phyloP scores from a whole-genome alignment of 2,888 invertebrate genomes.

The Meteorus colon region DNA sequence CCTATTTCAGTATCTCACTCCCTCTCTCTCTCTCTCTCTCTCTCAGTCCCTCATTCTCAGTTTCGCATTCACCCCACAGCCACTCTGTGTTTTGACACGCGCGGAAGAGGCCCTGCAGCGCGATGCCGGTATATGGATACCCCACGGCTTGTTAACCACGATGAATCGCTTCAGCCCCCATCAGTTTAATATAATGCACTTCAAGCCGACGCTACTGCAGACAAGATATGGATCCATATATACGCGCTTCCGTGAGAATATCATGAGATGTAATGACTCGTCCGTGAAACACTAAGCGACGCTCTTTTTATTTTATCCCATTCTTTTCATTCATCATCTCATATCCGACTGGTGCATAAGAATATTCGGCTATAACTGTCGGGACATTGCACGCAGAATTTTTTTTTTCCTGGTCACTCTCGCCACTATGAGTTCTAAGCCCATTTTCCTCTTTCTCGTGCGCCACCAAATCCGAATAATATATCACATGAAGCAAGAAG shows the following conservation, averaged over 20 bases:
- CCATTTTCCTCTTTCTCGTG: slow-evolving; percentile 55
- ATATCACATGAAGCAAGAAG: slow-evolving; percentile 20
- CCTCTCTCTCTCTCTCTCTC: background rate
- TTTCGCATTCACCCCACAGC: slow-evolving; percentile 34
- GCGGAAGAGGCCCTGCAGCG: slow-evolving; percentile 61
- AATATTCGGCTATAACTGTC: no score
- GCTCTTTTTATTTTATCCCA: slow-evolving; percentile 35
- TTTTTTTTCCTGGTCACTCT: slow-evolving; percentile 31
- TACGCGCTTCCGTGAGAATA: slow-evolving; percentile 64
- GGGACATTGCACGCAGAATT: no score
- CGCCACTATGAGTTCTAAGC: slow-evolving; percentile 54
- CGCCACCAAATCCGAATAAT: slow-evolving; percentile 36
- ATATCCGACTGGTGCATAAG: background rate
- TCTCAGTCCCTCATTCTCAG: slow-evolving; percentile 1
- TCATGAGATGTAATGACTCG: slow-evolving; percentile 65
- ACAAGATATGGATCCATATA: slow-evolving; percentile 27
- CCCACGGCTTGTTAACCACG: slow-evolving; percentile 66
- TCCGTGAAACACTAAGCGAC: slow-evolving; percentile 61
- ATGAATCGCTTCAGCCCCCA: slow-evolving; percentile 58
- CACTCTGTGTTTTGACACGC: slow-evolving; percentile 70
- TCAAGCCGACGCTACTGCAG: slow-evolving; percentile 32
- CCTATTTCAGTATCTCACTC: slow-evolving; percentile 15
- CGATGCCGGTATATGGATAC: slow-evolving; percentile 60
- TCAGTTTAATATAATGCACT: slow-evolving; percentile 33
- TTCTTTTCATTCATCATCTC: slow-evolving; percentile 8